Percentiles rank a stretch among this genome's conserved stretches.
Evolutionary conservation across 2,113 vertebrate genomes (phyloP).

Genomic region (Scartelaos histophorus): DNA sequence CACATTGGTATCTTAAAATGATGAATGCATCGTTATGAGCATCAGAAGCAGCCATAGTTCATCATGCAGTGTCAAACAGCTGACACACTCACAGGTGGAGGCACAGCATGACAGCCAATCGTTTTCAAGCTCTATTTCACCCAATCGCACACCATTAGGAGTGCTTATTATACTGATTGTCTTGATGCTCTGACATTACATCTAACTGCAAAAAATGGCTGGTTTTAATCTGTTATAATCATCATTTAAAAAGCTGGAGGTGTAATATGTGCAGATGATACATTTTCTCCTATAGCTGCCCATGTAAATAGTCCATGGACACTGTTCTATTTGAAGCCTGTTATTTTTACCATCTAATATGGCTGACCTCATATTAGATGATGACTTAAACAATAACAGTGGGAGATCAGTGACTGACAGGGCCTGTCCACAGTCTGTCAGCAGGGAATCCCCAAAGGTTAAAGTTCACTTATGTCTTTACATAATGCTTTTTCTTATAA

Average conservation of each 20-base stretch:
- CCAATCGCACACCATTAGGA: constrained; percentile 34
- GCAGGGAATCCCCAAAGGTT: constrained; percentile 4
- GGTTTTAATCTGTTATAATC: constrained; percentile 29
- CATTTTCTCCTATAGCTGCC: not conserved
- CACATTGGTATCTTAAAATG: constrained; percentile 39
- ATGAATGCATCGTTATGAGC: constrained; percentile 49
- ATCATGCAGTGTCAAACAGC: constrained; percentile 36
- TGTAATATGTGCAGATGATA: not conserved
- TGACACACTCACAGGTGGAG: constrained; percentile 39
- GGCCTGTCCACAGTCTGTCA: constrained; percentile 44
- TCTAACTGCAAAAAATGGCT: constrained; percentile 34
- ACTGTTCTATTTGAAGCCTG: constrained; percentile 25
- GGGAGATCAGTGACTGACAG: constrained; percentile 9
- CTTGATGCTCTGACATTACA: constrained; percentile 27
- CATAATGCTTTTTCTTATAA: not conserved
- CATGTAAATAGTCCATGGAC: constrained; percentile 24
- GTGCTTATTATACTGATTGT: constrained; percentile 41
- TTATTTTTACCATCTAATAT: constrained; percentile 48
- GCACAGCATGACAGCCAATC: constrained; percentile 37
- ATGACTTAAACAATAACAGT: constrained; percentile 24
- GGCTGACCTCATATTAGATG: constrained; percentile 17
- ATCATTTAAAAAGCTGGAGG: constrained; percentile 8
- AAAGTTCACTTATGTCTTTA: constrained; percentile 6
- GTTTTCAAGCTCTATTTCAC: constrained; percentile 51
- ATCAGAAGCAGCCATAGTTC: constrained; percentile 29